These are phyloP conservation scores for Montipora capitata DNA, from an alignment of 92 coral and sea anemone genomes.

Conservation along the genomic window DNA sequence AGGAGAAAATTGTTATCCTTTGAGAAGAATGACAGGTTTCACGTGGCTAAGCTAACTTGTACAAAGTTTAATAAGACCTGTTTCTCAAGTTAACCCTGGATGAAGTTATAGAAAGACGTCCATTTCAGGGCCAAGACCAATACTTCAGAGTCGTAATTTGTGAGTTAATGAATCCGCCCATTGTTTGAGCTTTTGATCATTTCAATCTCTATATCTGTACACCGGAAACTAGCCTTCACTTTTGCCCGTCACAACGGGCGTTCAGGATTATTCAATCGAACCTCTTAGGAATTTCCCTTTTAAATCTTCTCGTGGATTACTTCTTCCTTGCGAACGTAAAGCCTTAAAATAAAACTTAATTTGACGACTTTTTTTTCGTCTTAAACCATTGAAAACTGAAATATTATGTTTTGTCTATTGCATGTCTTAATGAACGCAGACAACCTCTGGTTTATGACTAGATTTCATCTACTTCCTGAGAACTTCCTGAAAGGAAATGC, in stretches of 20 bases:
- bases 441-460: constrained; percentile 39
- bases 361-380: constrained; percentile 28
- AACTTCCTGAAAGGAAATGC: constrained; percentile 79
- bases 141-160: neutral
- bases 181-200: constrained; percentile 11
- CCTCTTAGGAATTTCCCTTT: neutral
- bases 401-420: constrained; percentile 52
- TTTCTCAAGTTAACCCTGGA: neutral
- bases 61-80: neutral
- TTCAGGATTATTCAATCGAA: constrained; percentile 15
- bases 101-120: neutral
- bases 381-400: constrained; percentile 16
- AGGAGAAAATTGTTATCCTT: constrained; percentile 52
- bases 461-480: constrained; percentile 59
- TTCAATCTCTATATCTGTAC: constrained; percentile 22
- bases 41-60: neutral
- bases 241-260: constrained; percentile 54
- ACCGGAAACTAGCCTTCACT: constrained; percentile 63
- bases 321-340: neutral
- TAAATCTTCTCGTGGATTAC: neutral
- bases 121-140: neutral
- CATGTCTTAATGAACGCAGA: constrained; percentile 32
- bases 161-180: constrained; percentile 21
- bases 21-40: constrained; percentile 41
- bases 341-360: neutral